Evolutionary conservation across 2,113 vertebrate genomes (phyloP), one percentile per base, ranked within the genome.

Genomic region (Paramisgurnus dabryanus): DNA sequence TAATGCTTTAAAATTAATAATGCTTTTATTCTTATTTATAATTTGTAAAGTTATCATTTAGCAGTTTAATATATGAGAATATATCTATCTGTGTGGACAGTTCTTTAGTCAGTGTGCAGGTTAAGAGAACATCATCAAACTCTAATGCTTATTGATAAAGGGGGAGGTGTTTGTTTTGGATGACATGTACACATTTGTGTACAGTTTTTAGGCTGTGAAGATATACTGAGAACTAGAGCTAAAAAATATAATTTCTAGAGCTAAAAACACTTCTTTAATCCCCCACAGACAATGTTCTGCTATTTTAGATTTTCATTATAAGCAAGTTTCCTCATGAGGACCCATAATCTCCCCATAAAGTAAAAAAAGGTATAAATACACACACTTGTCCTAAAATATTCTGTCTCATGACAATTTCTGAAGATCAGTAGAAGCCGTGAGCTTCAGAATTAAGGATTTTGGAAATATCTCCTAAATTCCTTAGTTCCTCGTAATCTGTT

Each of bases 381-480:
- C 22, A 22, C 22, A 22, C 22, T 22, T 22, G 22, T 22, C 22
- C 22, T 22, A 22, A 22, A 78, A 47, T 66, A 81, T 50, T 27
- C 41, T 75, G 61, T 77, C 71, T 67, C 55, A 39, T 41, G 67
- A 63, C 80, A 63, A 73, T 79, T 50, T 85, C 80, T 73, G 50
- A 71, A 71, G 76, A 76, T 76, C 76, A 85, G 71, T 8, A 67
- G 71, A 61, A 11, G 15, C 22, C 1, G 57, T 40, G 27, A 67
- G 39, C 9, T 39, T 61, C 49, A 72, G 50, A 77, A 73, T 65
- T 60, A 68, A 50, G 49, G 65, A 61, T 12, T 45, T 15, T 39
- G 71, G 57, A 49, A 80, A 79, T 80, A 76, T 74, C 18, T 43
- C 11, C 60, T 0, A 7, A 27, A 22, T 49, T 58, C 60, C 53